phyloP scores from a whole-genome alignment of 64 coral and sea anemone genomes.

The Porites lutea region DNA sequence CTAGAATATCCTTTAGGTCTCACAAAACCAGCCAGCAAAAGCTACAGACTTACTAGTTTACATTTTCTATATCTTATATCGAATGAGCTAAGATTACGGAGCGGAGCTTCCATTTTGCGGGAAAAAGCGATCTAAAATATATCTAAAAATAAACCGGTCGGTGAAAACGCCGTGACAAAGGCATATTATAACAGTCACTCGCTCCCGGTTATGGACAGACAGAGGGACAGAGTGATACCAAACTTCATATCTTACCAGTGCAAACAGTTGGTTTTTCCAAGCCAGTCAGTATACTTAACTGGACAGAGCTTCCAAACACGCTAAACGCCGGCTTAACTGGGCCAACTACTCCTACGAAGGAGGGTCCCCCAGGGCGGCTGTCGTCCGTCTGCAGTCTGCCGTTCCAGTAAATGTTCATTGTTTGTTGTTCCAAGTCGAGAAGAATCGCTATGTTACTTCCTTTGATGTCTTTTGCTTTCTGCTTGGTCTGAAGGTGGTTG shows the following conservation, averaged over 20 bases:
- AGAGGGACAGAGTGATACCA: not conserved
- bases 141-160: no score
- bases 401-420: slow-evolving; percentile 85
- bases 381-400: slow-evolving; percentile 82
- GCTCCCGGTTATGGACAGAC: no score
- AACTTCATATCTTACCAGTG: slow-evolving; percentile 41
- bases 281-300: slow-evolving; percentile 77
- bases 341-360: slow-evolving; percentile 66
- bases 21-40: no score
- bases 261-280: slow-evolving; percentile 44
- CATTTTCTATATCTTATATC: no score
- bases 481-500: slow-evolving; percentile 75
- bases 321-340: slow-evolving; percentile 76
- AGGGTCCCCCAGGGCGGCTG: slow-evolving; percentile 71
- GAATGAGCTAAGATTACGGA: no score
- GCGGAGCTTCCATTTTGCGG: no score
- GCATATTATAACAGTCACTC: no score
- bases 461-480: slow-evolving; percentile 78
- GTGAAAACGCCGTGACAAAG: no score
- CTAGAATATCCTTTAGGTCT: no score
- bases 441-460: slow-evolving; percentile 85
- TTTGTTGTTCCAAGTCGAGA: slow-evolving; percentile 67
- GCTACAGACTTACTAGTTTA: no score
- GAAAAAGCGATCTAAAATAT: no score
- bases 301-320: slow-evolving; percentile 70